These are phyloP conservation scores for Orientallactaga bullata DNA, from an alignment of 2,113 vertebrate genomes.

Conservation along the genomic window DNA sequence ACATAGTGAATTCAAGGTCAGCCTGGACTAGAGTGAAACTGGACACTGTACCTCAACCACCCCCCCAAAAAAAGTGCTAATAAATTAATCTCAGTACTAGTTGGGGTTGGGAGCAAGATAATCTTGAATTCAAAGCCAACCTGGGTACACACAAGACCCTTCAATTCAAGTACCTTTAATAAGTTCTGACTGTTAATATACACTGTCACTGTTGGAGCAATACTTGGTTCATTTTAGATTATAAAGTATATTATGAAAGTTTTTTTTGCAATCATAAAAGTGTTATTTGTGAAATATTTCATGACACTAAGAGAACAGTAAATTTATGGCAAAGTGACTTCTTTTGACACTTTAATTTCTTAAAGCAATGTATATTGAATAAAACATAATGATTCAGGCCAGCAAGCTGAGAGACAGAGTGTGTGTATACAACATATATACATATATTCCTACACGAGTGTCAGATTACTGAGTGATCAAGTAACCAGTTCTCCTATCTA, in stretches of 20 bases:
- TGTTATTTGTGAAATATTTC: background rate
- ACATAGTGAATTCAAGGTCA: too few species aligned
- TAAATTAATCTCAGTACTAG: background rate
- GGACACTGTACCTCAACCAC: too few species aligned
- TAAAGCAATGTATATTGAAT: constrained; percentile 1
- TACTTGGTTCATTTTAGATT: background rate
- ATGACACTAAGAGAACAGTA: constrained; percentile 45
- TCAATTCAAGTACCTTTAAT: background rate
- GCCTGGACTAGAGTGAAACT: too few species aligned
- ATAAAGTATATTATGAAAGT: constrained; percentile 14
- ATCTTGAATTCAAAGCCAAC: background rate
- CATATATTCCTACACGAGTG: background rate
- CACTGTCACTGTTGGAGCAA: background rate
- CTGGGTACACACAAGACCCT: background rate
- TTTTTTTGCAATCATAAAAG: constrained; percentile 41
- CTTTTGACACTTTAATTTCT: constrained; percentile 61
- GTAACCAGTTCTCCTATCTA: constrained; percentile 26
- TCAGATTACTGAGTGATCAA: background rate
- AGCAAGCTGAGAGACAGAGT: constrained; percentile 21
- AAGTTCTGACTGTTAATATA: constrained; percentile 24
- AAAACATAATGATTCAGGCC: constrained; percentile 63
- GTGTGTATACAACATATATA: background rate
- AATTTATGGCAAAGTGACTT: constrained; percentile 19
- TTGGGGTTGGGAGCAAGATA: background rate
- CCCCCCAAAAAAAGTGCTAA: background rate